Percentiles rank a stretch among this genome's conserved stretches.
phyloP scores from a whole-genome alignment of 2,888 invertebrate species.

The Thera britannica region DNA sequence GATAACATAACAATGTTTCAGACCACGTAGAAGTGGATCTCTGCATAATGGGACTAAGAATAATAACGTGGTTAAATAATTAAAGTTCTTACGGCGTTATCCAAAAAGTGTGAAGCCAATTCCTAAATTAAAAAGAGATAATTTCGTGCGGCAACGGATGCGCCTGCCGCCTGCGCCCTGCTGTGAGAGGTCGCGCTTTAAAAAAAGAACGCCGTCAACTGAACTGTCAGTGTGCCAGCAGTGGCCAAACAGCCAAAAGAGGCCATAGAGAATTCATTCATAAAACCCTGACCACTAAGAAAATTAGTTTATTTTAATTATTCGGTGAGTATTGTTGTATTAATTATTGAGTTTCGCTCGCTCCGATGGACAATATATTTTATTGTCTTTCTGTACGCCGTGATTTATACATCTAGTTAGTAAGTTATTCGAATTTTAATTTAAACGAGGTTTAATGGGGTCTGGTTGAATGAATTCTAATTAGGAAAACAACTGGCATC shows the following conservation, averaged over 20 bases:
- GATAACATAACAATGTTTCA: too few species aligned
- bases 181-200: conserved; percentile 76
- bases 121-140: conserved; percentile 78
- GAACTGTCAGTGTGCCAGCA: conserved; percentile 76
- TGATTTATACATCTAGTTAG: conserved; percentile 84
- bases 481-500: conserved; percentile 79
- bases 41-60: too few species aligned
- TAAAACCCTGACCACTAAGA: conserved; percentile 69
- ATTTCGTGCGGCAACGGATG: conserved; percentile 77
- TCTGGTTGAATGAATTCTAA: conserved; percentile 82
- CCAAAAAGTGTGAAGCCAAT: conserved; percentile 60
- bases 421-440: conserved; percentile 84
- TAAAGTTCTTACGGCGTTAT: conserved; percentile 49
- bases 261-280: conserved; percentile 73
- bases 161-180: conserved; percentile 61
- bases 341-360: conserved; percentile 71
- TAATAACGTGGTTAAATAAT: conserved; percentile 27
- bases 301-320: conserved; percentile 85
- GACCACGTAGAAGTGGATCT: too few species aligned
- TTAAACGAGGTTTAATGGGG: conserved; percentile 83
- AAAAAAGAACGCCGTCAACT: conserved; percentile 77
- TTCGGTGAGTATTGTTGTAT: conserved; percentile 79
- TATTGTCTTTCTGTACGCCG: conserved; percentile 77
- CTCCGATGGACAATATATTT: conserved; percentile 80
- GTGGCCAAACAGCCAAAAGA: conserved; percentile 66